phyloP scores from a whole-genome alignment of 2,113 vertebrate species.

The Petaurus breviceps region DNA sequence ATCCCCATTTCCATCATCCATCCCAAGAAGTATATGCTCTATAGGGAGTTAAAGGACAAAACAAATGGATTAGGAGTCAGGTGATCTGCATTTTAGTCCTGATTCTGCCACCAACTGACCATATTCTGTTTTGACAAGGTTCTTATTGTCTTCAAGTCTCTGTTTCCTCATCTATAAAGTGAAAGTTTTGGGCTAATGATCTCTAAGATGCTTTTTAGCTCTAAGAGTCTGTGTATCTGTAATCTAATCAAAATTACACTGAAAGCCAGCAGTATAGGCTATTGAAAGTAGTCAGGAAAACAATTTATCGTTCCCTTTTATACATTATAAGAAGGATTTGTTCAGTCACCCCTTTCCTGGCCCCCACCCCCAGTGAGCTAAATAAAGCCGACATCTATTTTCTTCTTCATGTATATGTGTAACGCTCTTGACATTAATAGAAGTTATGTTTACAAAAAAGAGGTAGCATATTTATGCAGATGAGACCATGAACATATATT shows the following conservation, averaged over 20 bases:
- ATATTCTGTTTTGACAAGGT: background rate
- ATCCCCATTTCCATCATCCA: background rate
- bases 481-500: constrained; percentile 9
- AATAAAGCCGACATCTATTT: background rate
- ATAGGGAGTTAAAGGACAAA: background rate
- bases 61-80: background rate
- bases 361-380: background rate
- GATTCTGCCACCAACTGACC: background rate
- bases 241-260: background rate
- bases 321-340: background rate
- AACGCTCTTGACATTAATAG: background rate
- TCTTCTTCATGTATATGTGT: constrained; percentile 38
- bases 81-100: background rate
- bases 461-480: constrained; percentile 24
- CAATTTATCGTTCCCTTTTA: background rate
- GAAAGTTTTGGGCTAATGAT: background rate
- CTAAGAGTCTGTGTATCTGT: background rate
- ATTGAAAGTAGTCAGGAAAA: background rate
- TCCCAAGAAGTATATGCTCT: background rate
- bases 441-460: background rate
- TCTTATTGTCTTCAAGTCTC: background rate
- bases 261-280: background rate
- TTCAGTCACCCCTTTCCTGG: background rate
- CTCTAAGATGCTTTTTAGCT: background rate
- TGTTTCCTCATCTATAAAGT: background rate